phyloP scores from a whole-genome alignment of 64 coral and sea anemone genomes.

The Actinia equina region DNA sequence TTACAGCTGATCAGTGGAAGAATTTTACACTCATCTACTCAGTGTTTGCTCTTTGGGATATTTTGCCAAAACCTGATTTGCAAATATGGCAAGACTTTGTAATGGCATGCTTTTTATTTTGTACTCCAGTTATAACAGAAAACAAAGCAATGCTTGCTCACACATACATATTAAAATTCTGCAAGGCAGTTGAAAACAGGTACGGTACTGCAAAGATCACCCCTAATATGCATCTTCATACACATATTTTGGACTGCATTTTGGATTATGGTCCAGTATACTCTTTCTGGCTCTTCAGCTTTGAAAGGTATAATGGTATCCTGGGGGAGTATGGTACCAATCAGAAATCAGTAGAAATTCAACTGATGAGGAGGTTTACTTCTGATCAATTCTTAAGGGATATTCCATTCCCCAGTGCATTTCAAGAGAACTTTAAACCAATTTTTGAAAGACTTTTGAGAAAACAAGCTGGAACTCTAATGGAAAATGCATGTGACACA shows the following conservation, averaged over 20 bases:
- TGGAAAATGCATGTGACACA: background rate
- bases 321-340: slow-evolving; percentile 64
- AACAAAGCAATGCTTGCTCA: slow-evolving; percentile 36
- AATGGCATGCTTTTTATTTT: slow-evolving; percentile 36
- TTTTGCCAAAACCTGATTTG: slow-evolving; percentile 12
- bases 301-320: slow-evolving; percentile 64
- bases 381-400: slow-evolving; percentile 63
- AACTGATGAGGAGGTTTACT: slow-evolving; percentile 73
- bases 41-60: slow-evolving; percentile 36
- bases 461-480: slow-evolving; percentile 18
- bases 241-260: slow-evolving; percentile 52
- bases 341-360: slow-evolving; percentile 60
- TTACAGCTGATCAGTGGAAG: slow-evolving; percentile 64
- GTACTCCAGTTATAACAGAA: slow-evolving; percentile 55
- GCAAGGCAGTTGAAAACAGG: slow-evolving; percentile 39
- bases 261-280: slow-evolving; percentile 56
- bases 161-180: slow-evolving; percentile 43
- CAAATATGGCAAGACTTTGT: slow-evolving; percentile 44
- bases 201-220: slow-evolving; percentile 65
- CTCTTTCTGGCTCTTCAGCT: slow-evolving; percentile 49
- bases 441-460: slow-evolving; percentile 41
- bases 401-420: slow-evolving; percentile 37
- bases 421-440: slow-evolving; percentile 47
- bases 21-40: slow-evolving; percentile 43
- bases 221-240: slow-evolving; percentile 85